Percentiles rank a stretch among this genome's conserved stretches.
Evolutionary conservation across 2,888 invertebrate genomes (phyloP).

Genomic region (Nesidiocoris tenuis): DNA sequence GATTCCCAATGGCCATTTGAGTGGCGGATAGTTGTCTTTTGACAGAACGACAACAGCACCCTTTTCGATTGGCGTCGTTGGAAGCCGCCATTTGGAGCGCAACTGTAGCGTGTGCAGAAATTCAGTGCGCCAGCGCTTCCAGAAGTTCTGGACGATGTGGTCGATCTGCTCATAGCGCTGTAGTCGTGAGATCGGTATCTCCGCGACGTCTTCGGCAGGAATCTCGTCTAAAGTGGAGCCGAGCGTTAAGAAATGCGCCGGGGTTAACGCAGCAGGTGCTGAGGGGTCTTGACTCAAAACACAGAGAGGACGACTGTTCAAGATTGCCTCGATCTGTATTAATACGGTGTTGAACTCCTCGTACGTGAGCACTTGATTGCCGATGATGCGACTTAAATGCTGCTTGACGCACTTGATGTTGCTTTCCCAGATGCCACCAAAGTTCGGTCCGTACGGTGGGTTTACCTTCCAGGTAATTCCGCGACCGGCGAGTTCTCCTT

Average conservation of each 20-base stretch:
- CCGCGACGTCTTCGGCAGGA: not conserved
- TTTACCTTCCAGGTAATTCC: constrained; percentile 27
- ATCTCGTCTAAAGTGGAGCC: not conserved
- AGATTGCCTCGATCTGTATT: constrained; percentile 8
- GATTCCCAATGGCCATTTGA: constrained; percentile 1
- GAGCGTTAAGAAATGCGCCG: constrained; percentile 2
- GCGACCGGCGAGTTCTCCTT: too few species aligned
- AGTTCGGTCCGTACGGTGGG: constrained; percentile 50
- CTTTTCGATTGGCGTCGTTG: not conserved
- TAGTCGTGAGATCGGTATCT: not conserved
- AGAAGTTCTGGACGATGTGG: constrained; percentile 5
- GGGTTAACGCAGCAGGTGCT: not conserved
- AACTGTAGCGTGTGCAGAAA: constrained; percentile 15
- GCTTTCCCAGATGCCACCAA: not conserved
- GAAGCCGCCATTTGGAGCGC: not conserved
- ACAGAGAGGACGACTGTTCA: constrained; percentile 13
- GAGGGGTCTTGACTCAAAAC: not conserved
- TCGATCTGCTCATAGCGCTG: not conserved
- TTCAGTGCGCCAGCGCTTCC: constrained; percentile 1
- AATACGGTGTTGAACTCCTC: constrained; percentile 12
- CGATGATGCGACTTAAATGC: not conserved
- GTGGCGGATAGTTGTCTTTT: not conserved
- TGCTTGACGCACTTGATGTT: constrained; percentile 7
- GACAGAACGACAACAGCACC: not conserved
- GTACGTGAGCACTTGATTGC: not conserved